Percentiles rank a stretch among this genome's conserved stretches.
Conservation (phyloP, 1,140 invertebrate species). For the Tetragnatha versicolor region DNA sequence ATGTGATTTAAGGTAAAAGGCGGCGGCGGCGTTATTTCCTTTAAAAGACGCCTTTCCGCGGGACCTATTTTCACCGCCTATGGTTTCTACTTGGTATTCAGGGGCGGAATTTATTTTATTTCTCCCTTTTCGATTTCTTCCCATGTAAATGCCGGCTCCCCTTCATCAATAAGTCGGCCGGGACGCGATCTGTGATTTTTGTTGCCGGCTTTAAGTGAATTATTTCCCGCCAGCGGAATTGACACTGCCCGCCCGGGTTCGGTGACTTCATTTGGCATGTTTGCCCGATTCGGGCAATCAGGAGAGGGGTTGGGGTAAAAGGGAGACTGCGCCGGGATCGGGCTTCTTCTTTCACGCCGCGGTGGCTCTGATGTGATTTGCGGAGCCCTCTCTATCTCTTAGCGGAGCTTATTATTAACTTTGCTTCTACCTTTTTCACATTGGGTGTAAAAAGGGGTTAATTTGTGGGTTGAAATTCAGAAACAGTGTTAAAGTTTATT, state of each 20-base stretch:
- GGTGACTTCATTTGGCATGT: slow-evolving; percentile 30
- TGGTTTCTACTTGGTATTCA: slow-evolving; percentile 13
- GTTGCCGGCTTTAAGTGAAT: neutral
- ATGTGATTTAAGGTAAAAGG: slow-evolving; percentile 23
- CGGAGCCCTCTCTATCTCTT: no score
- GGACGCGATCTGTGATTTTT: slow-evolving; percentile 22
- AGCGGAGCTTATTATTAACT: no score
- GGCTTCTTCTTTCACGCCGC: no score
- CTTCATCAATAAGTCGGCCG: slow-evolving; percentile 18
- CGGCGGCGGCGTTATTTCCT: slow-evolving; percentile 11
- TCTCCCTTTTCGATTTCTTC: neutral
- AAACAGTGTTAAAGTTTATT: no score
- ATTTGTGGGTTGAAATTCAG: no score
- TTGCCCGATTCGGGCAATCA: slow-evolving; percentile 24
- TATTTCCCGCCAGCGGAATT: neutral
- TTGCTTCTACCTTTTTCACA: no score
- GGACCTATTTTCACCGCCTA: slow-evolving; percentile 11
- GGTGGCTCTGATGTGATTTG: no score
- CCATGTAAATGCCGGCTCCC: slow-evolving; percentile 9
- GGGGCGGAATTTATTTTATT: slow-evolving; percentile 1
- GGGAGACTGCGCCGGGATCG: no score
- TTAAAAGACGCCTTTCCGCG: slow-evolving; percentile 15
- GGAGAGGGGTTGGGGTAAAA: neutral
- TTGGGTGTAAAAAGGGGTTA: no score
- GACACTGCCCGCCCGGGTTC: slow-evolving; percentile 17